Evolutionary conservation across 2,113 vertebrate genomes (phyloP).

Genomic region (Pleuronectes platessa): DNA sequence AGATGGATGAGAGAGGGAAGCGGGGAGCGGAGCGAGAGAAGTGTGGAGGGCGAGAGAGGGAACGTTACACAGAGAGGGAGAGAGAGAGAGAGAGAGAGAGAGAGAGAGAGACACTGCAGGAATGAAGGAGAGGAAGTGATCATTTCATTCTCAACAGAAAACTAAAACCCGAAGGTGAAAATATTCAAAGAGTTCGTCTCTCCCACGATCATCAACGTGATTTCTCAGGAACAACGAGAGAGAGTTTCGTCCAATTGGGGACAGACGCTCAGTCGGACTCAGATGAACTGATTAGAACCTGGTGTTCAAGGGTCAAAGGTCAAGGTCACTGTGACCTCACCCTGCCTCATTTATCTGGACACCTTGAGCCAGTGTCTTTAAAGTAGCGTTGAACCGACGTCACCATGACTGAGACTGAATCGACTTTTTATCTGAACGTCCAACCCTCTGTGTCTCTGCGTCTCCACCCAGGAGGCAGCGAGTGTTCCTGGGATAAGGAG

Average conservation of each 20-base stretch:
- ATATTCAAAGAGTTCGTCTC: no score
- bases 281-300: no score
- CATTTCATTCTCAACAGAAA: background rate
- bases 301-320: background rate
- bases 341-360: no score
- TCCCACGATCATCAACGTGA: no score
- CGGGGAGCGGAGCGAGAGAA: slow-evolving; percentile 40
- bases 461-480: slow-evolving; percentile 74
- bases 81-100: slow-evolving; percentile 6
- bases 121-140: slow-evolving; percentile 11
- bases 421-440: background rate
- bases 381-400: no score
- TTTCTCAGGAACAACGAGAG: no score
- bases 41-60: slow-evolving; percentile 44
- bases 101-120: slow-evolving; percentile 13
- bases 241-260: no score
- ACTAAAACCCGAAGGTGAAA: no score
- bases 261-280: no score
- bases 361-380: no score
- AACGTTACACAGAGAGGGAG: slow-evolving; percentile 3
- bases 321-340: background rate
- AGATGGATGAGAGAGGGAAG: slow-evolving; percentile 76
- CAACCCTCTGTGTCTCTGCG: slow-evolving; percentile 1
- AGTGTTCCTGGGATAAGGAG: slow-evolving; percentile 81
- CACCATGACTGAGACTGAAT: no score